Percentiles rank a stretch among this genome's conserved stretches.
Evolutionary conservation across 1,140 invertebrate species (phyloP).

Genomic region (Platyura marginata): DNA sequence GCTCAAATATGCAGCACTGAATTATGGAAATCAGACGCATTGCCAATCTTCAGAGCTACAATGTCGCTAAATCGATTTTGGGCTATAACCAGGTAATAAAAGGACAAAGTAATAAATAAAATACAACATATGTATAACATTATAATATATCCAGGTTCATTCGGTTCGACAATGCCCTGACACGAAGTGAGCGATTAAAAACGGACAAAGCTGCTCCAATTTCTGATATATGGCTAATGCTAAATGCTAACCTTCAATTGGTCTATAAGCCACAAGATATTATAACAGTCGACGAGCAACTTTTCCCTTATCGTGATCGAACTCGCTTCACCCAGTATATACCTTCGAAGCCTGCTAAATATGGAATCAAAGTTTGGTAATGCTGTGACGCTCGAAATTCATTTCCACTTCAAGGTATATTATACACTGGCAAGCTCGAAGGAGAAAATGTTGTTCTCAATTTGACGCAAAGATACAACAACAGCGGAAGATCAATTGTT

Average conservation of each 20-base stretch:
- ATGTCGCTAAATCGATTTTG: slow-evolving; percentile 11
- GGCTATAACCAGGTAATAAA: no score
- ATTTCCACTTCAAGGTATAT: not conserved
- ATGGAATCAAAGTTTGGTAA: slow-evolving; percentile 26
- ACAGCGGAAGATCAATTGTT: not conserved
- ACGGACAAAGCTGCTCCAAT: slow-evolving; percentile 12
- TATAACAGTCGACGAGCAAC: slow-evolving; percentile 15
- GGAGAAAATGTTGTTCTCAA: not conserved
- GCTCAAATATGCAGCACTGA: no score
- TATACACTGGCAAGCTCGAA: not conserved
- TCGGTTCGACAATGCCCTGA: slow-evolving; percentile 14
- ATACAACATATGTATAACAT: no score
- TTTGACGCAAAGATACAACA: not conserved
- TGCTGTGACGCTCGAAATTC: slow-evolving; percentile 12
- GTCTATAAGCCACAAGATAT: slow-evolving; percentile 11
- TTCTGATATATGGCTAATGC: slow-evolving; percentile 9
- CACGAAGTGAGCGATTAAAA: slow-evolving; percentile 8
- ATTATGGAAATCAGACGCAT: no score
- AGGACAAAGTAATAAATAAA: no score
- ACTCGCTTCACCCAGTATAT: no score
- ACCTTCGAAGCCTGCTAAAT: no score
- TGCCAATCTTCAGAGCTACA: no score
- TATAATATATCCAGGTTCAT: slow-evolving; percentile 9
- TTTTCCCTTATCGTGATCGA: slow-evolving; percentile 17
- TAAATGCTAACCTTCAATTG: slow-evolving; percentile 10